Percentiles rank a stretch among this genome's conserved stretches.
These are phyloP conservation scores for Cuculus canorus DNA, from an alignment of 2,797 vertebrate species.

Conservation along the genomic window DNA sequence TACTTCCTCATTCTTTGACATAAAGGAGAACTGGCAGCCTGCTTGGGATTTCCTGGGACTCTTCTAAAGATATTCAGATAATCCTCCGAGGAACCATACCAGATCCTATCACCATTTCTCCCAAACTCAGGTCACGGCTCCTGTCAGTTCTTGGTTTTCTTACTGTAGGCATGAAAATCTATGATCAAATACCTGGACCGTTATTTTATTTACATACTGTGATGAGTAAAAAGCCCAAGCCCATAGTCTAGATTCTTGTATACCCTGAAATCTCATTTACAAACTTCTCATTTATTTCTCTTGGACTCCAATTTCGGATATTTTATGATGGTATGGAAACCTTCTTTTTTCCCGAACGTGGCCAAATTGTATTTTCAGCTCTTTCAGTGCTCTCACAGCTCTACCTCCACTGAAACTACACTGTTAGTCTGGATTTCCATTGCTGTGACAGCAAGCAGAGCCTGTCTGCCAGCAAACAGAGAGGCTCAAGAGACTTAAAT, in stretches of 20 bases:
- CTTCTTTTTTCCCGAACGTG: not conserved
- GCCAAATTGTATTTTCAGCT: not conserved
- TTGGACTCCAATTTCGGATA: not conserved
- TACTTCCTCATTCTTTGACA: not conserved
- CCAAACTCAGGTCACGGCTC: not conserved
- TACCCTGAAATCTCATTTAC: not conserved
- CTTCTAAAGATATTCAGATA: not conserved
- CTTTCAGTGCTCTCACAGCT: not conserved
- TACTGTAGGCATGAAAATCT: not conserved
- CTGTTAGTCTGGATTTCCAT: not conserved
- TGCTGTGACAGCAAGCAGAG: not conserved
- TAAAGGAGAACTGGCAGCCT: not conserved
- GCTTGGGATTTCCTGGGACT: not conserved
- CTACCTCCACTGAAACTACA: not conserved
- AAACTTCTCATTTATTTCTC: not conserved
- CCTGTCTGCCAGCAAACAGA: not conserved
- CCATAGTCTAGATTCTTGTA: not conserved
- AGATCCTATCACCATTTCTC: not conserved
- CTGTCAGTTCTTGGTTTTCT: not conserved
- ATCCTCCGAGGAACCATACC: not conserved
- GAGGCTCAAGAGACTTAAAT: slow-evolving; percentile 1
- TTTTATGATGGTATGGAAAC: not conserved
- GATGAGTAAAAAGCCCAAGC: not conserved
- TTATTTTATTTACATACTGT: not conserved
- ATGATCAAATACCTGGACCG: not conserved